A percentile compares a stretch with the other conserved stretches of the same genome.
These are phyloP conservation scores for Hymenochirus boettgeri DNA, from an alignment of 2,113 vertebrate genomes.

Conservation along the genomic window DNA sequence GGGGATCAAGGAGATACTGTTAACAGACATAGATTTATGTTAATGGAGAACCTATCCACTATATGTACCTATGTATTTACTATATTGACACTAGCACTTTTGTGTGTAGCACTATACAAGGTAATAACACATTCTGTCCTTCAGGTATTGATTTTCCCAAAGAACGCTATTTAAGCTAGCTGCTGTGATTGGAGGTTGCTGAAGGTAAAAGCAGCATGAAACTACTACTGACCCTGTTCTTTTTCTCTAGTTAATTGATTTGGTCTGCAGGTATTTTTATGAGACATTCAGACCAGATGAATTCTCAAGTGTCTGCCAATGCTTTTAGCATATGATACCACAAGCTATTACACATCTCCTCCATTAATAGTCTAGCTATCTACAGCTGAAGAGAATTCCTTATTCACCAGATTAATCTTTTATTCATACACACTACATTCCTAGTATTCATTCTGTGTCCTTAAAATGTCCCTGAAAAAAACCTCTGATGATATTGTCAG, in stretches of 20 bases:
- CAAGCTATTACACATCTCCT: conserved; percentile 20
- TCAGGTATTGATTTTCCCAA: too few species aligned
- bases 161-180: too few species aligned
- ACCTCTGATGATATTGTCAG: neutral
- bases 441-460: neutral
- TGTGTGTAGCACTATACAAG: too few species aligned
- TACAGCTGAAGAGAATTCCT: neutral
- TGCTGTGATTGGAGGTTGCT: neutral
- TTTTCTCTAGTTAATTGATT: conserved; percentile 21
- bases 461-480: neutral
- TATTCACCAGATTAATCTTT: conserved; percentile 22
- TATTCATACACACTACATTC: neutral
- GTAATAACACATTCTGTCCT: too few species aligned
- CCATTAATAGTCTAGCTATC: conserved; percentile 32
- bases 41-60: too few species aligned
- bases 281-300: neutral
- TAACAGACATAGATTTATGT: too few species aligned
- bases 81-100: too few species aligned
- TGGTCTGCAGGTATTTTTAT: conserved; percentile 13
- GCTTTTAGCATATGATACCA: conserved; percentile 22
- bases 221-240: neutral
- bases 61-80: too few species aligned
- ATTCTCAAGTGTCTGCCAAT: conserved; percentile 24
- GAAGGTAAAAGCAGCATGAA: neutral
- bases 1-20: too few species aligned